Percentiles rank a stretch among this genome's conserved stretches.
These are phyloP conservation scores for Rhabdornis inornatus DNA, from an alignment of 2,113 vertebrate species.

Conservation along the genomic window DNA sequence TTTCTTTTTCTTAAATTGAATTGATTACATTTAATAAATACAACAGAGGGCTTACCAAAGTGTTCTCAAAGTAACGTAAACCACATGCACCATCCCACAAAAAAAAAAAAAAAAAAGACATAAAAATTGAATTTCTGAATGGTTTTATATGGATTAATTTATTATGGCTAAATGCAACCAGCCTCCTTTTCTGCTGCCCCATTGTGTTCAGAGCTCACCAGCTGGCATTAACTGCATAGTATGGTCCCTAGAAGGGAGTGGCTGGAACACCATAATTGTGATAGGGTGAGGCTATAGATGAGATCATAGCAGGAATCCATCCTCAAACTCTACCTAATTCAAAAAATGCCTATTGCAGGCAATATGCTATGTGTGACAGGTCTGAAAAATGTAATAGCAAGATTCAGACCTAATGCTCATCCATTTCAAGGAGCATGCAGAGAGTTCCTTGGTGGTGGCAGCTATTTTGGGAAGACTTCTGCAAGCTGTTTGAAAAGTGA, in stretches of 20 bases:
- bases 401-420: neutral
- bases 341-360: neutral
- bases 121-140: neutral
- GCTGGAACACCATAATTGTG: fast-evolving
- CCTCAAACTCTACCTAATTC: neutral
- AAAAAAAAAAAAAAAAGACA: neutral
- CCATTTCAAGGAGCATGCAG: fast-evolving
- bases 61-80: neutral
- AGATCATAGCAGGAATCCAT: neutral
- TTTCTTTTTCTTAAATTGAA: slow-evolving; percentile 10
- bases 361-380: neutral
- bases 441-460: neutral
- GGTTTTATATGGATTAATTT: neutral
- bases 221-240: fast-evolving
- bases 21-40: slow-evolving; percentile 1
- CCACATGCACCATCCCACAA: neutral
- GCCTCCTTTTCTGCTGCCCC: neutral
- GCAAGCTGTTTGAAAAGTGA: neutral
- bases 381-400: neutral
- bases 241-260: neutral
- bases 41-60: neutral
- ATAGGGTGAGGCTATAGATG: neutral
- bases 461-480: neutral
- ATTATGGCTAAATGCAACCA: neutral
- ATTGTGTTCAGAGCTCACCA: neutral